These are phyloP conservation scores for Catostomus latipinnis DNA, from an alignment of 2,797 vertebrate species.

Conservation along the genomic window DNA sequence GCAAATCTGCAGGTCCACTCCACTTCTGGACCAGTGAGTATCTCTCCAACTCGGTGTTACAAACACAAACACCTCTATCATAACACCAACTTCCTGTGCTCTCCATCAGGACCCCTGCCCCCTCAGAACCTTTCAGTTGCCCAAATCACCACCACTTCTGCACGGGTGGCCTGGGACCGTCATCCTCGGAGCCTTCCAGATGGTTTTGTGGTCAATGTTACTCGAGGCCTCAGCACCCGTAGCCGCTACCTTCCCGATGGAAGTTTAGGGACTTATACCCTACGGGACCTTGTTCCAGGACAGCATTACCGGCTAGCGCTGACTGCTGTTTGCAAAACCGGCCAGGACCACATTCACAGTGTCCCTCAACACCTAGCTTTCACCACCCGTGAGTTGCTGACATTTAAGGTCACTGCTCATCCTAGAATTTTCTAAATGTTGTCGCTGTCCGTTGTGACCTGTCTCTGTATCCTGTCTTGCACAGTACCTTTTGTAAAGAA, in stretches of 20 bases:
- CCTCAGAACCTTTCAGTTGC: constrained; percentile 89
- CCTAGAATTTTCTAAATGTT: not conserved
- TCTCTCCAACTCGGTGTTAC: not conserved
- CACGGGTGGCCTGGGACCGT: constrained; percentile 86
- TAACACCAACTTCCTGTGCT: not conserved
- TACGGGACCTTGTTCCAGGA: constrained; percentile 87
- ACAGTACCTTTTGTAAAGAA: constrained; percentile 74
- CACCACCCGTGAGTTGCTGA: constrained; percentile 83
- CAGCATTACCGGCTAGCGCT: constrained; percentile 87
- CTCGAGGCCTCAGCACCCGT: constrained; percentile 86
- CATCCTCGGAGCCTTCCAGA: constrained; percentile 76
- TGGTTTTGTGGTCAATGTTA: constrained; percentile 94
- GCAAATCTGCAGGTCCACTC: constrained; percentile 84
- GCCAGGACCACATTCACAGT: constrained; percentile 87
- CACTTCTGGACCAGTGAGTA: constrained; percentile 91
- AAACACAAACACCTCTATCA: constrained; percentile 3
- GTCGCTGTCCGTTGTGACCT: not conserved
- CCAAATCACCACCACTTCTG: constrained; percentile 84
- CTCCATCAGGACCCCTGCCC: constrained; percentile 84
- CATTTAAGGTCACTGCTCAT: not conserved
- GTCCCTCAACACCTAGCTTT: constrained; percentile 84
- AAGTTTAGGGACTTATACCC: constrained; percentile 81
- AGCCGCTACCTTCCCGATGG: constrained; percentile 92
- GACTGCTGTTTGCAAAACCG: constrained; percentile 82
- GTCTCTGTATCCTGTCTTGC: constrained; percentile 27